Conservation (phyloP, 2,113 vertebrate genomes). For the Isurus oxyrinchus region DNA sequence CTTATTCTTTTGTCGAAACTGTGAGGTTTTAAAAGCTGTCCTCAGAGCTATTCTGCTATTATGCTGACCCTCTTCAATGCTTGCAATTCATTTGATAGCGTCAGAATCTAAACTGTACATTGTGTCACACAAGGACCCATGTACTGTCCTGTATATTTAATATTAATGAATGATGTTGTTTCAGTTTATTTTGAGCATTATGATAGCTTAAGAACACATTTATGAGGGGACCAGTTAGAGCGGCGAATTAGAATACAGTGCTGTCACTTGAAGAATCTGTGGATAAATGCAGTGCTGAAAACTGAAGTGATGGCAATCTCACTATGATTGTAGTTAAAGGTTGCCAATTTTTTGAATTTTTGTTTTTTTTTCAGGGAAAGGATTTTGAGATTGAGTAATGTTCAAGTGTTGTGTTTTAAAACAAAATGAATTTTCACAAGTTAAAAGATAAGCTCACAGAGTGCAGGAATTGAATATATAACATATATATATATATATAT, state of each 20-base stretch:
- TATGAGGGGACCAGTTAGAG: too few species aligned
- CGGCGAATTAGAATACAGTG: too few species aligned
- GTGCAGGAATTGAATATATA: too few species aligned
- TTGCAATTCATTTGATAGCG: not conserved
- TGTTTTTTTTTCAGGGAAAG: not conserved
- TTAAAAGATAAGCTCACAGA: not conserved
- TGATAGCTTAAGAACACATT: not conserved
- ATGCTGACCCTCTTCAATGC: not conserved
- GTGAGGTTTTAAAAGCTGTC: not conserved
- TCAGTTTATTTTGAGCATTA: not conserved
- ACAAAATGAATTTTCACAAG: not conserved
- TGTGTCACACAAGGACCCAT: not conserved
- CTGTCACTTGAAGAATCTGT: too few species aligned
- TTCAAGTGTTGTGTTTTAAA: not conserved
- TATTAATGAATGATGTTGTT: not conserved
- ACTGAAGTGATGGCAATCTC: not conserved
- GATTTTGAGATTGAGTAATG: not conserved
- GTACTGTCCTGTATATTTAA: not conserved
- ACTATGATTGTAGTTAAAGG: not conserved
- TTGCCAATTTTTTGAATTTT: not conserved
- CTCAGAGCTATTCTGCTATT: not conserved
- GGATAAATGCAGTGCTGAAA: too few species aligned
- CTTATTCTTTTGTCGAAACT: not conserved
- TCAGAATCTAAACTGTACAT: not conserved
- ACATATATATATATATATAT: too few species aligned